phyloP scores from a whole-genome alignment of 2,797 vertebrate genomes.

The Brotula barbata region DNA sequence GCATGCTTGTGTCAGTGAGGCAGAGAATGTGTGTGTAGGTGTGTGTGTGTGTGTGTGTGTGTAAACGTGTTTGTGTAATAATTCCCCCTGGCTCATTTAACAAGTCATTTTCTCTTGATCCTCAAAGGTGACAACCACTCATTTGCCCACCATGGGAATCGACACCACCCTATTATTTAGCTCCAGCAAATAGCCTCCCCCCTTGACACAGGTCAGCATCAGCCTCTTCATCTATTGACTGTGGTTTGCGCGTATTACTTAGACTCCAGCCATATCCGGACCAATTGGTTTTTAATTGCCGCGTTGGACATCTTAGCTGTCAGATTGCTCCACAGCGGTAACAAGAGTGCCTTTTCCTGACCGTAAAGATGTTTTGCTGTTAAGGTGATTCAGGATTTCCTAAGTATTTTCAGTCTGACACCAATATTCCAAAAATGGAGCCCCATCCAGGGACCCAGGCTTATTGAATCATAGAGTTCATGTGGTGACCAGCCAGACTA shows the following conservation, averaged over 20 bases:
- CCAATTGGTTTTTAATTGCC: slow-evolving; percentile 51
- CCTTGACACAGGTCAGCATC: slow-evolving; percentile 46
- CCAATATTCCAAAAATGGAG: slow-evolving; percentile 38
- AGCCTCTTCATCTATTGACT: slow-evolving; percentile 62
- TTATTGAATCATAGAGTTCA: slow-evolving; percentile 49
- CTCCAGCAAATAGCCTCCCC: slow-evolving; percentile 48
- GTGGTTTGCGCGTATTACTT: slow-evolving; percentile 61
- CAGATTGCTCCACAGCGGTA: slow-evolving; percentile 41
- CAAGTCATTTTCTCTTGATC: slow-evolving; percentile 50
- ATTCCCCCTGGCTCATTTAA: slow-evolving; percentile 31
- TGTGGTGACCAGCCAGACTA: slow-evolving; percentile 50
- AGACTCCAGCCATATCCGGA: slow-evolving; percentile 60
- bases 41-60: slow-evolving; percentile 1
- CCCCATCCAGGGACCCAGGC: slow-evolving; percentile 30
- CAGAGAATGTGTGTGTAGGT: neutral
- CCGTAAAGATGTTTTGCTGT: slow-evolving; percentile 28
- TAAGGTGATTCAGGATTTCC: slow-evolving; percentile 8
- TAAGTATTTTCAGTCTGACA: slow-evolving; percentile 29
- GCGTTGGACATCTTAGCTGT: slow-evolving; percentile 53
- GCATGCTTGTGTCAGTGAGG: neutral
- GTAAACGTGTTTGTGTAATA: slow-evolving; percentile 3
- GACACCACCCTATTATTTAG: slow-evolving; percentile 70
- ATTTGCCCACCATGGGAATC: slow-evolving; percentile 59
- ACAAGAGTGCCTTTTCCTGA: slow-evolving; percentile 43
- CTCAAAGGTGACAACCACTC: slow-evolving; percentile 59